These are phyloP conservation scores for Scylla paramamosain DNA, from an alignment of 1,140 invertebrate genomes.

Conservation along the genomic window DNA sequence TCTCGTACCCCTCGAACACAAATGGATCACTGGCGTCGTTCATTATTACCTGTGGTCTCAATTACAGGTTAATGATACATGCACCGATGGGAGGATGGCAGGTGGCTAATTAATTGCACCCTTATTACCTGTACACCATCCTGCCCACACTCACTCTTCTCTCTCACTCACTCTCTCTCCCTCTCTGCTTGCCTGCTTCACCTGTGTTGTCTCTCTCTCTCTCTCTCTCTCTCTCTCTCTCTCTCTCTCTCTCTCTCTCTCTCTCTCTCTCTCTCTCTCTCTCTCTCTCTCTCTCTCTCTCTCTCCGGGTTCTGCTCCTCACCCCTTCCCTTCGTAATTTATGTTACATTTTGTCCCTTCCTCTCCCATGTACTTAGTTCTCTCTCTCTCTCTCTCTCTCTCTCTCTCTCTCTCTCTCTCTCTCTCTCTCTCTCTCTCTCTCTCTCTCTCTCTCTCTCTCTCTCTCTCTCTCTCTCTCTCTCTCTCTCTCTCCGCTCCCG, in stretches of 20 bases:
- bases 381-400: slow-evolving; percentile 24
- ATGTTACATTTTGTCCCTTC: too few relatives aligned
- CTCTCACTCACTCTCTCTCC: neutral
- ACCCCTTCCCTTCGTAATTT: neutral
- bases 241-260: slow-evolving; percentile 23
- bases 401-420: neutral
- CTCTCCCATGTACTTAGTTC: neutral
- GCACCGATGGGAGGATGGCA: neutral
- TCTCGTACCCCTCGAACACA: neutral
- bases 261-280: slow-evolving; percentile 20
- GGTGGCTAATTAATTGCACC: slow-evolving; percentile 32
- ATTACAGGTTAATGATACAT: slow-evolving; percentile 45
- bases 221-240: slow-evolving; percentile 43
- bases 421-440: too few relatives aligned
- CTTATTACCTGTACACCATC: neutral
- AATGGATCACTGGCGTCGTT: neutral
- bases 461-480: neutral
- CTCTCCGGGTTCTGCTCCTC: neutral
- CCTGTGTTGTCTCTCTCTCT: neutral
- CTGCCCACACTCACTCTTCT: neutral
- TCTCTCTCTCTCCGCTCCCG: neutral
- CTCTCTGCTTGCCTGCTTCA: neutral
- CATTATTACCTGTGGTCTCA: neutral
- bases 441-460: neutral
- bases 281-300: slow-evolving; percentile 20